Conservation (phyloP, 2,113 vertebrate genomes). For the Pangasianodon gigas region DNA sequence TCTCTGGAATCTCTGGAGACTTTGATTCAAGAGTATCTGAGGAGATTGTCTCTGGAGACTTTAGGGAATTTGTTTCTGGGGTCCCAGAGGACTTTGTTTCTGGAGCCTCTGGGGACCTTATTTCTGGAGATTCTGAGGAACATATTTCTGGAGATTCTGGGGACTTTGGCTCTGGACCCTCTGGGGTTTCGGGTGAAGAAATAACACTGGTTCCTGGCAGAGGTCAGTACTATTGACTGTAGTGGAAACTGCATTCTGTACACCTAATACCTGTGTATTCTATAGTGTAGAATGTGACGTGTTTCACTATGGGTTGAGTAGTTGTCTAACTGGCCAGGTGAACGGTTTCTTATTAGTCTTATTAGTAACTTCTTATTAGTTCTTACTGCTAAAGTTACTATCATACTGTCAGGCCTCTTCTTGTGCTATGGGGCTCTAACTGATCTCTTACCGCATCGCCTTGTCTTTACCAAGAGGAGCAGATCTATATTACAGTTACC, state of each 20-base stretch:
- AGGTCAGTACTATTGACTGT: slow-evolving; percentile 70
- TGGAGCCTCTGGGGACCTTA: slow-evolving; percentile 60
- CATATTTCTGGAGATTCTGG: slow-evolving; percentile 64
- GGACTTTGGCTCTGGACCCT: slow-evolving; percentile 56
- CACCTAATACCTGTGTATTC: background rate
- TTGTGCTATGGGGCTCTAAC: slow-evolving; percentile 54
- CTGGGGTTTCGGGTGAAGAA: slow-evolving; percentile 40
- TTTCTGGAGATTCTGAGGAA: slow-evolving; percentile 61
- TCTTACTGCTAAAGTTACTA: slow-evolving; percentile 9
- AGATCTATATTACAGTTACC: slow-evolving; percentile 59
- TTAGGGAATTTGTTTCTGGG: slow-evolving; percentile 22
- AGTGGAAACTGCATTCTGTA: slow-evolving; percentile 1
- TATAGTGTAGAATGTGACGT: slow-evolving; percentile 22
- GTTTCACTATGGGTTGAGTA: background rate
- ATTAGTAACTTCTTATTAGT: slow-evolving; percentile 10
- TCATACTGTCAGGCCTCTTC: slow-evolving; percentile 37
- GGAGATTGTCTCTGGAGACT: slow-evolving; percentile 64
- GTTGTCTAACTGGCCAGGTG: slow-evolving; percentile 37
- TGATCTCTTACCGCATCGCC: slow-evolving; percentile 60
- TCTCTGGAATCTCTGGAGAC: slow-evolving; percentile 57
- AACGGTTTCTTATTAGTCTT: background rate
- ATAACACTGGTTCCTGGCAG: slow-evolving; percentile 65
- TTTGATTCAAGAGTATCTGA: slow-evolving; percentile 62
- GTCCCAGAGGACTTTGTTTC: background rate
- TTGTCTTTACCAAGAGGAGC: slow-evolving; percentile 76